These are phyloP conservation scores for Hippoglossus hippoglossus DNA, from an alignment of 2,797 vertebrate species.

Conservation along the genomic window DNA sequence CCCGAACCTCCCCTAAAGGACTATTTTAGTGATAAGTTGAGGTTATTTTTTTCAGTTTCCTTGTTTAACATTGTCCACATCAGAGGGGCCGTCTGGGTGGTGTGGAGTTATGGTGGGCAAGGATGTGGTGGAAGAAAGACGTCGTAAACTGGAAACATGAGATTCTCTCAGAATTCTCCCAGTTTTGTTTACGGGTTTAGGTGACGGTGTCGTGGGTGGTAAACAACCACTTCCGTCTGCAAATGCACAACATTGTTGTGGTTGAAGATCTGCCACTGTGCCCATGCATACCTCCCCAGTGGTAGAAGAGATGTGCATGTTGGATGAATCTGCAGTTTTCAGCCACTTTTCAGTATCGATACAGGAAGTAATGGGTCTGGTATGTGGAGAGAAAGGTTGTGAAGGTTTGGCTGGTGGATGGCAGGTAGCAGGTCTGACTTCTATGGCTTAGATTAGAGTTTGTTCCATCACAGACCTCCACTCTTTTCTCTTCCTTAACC, in stretches of 20 bases:
- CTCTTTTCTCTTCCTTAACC: too few species aligned
- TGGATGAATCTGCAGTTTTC: not conserved
- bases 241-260: slow-evolving; percentile 23
- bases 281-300: not conserved
- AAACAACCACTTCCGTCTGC: slow-evolving; percentile 19
- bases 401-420: slow-evolving; percentile 1
- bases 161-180: slow-evolving; percentile 18
- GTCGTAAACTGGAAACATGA: slow-evolving; percentile 35
- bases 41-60: slow-evolving; percentile 14
- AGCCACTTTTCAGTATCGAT: not conserved
- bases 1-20: slow-evolving; percentile 7
- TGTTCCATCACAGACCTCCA: not conserved
- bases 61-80: slow-evolving; percentile 37
- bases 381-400: not conserved
- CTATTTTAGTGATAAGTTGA: slow-evolving; percentile 19
- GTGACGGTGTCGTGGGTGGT: slow-evolving; percentile 40
- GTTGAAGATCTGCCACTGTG: slow-evolving; percentile 2
- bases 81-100: slow-evolving; percentile 28
- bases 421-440: not conserved
- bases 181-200: slow-evolving; percentile 32
- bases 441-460: not conserved
- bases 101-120: slow-evolving; percentile 24
- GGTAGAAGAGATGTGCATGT: not conserved
- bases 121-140: slow-evolving; percentile 28
- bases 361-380: not conserved